Evolutionary conservation across 2,888 invertebrate genomes (phyloP).

Genomic region (Xestia sexstrigata): DNA sequence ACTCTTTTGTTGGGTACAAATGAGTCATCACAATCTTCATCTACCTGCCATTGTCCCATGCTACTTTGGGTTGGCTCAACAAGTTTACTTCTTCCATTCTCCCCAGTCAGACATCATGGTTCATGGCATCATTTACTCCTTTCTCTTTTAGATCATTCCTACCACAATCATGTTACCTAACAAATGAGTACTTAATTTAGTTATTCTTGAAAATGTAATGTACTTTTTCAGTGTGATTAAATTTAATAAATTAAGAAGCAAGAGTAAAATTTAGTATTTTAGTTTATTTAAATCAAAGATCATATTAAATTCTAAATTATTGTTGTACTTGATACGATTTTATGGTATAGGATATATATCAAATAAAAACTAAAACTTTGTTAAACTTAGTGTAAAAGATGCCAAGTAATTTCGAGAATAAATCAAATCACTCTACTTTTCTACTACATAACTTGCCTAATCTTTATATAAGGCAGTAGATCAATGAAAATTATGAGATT

Average conservation of each 20-base stretch:
- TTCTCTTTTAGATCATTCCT: too few relatives aligned
- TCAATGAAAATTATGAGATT: conserved; percentile 38
- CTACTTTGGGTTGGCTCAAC: too few relatives aligned
- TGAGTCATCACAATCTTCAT: too few relatives aligned
- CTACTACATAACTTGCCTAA: neutral
- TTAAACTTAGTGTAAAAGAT: neutral
- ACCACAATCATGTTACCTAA: too few relatives aligned
- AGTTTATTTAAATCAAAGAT: neutral
- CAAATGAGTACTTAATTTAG: neutral
- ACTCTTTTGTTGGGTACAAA: too few relatives aligned
- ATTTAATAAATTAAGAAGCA: neutral
- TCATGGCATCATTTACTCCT: too few relatives aligned
- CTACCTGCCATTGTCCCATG: too few relatives aligned
- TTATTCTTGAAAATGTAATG: neutral
- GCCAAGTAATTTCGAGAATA: neutral
- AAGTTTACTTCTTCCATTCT: too few relatives aligned
- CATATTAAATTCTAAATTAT: neutral
- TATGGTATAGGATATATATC: neutral
- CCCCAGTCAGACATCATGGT: too few relatives aligned
- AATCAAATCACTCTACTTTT: conserved; percentile 14
- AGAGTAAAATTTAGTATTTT: neutral
- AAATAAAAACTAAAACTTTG: neutral
- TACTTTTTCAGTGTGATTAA: neutral
- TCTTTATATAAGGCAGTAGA: conserved; percentile 16
- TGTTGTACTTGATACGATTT: neutral